Evolutionary conservation across 2,113 vertebrate genomes (phyloP).

Genomic region (Spizaetus ornatus): DNA sequence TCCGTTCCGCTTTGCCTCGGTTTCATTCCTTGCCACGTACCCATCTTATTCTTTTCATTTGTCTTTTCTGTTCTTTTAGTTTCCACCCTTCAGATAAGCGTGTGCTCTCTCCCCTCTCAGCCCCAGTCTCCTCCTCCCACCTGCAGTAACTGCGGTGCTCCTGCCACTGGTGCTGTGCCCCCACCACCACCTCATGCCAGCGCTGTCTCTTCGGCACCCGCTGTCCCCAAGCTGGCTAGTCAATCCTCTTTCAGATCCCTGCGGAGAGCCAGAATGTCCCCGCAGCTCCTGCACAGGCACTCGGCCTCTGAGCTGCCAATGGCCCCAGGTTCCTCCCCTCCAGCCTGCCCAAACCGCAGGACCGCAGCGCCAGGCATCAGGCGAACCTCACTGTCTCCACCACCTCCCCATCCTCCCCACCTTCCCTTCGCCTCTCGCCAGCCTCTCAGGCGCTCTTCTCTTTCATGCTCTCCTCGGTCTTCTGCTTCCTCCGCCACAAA

Average conservation of each 20-base stretch:
- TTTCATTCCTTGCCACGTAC: slow-evolving; percentile 13
- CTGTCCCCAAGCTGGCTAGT: not conserved
- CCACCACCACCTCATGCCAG: slow-evolving; percentile 71
- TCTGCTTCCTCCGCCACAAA: slow-evolving; percentile 68
- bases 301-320: slow-evolving; percentile 80
- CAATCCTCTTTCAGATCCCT: not conserved
- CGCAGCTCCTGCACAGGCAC: slow-evolving; percentile 73
- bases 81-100: slow-evolving; percentile 76
- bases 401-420: slow-evolving; percentile 75
- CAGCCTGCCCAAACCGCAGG: slow-evolving; percentile 73
- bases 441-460: slow-evolving; percentile 66
- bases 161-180: slow-evolving; percentile 71
- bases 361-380: slow-evolving; percentile 72
- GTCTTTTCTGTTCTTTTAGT: slow-evolving; percentile 67
- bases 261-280: slow-evolving; percentile 16
- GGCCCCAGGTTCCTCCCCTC: slow-evolving; percentile 77
- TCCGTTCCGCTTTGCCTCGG: not conserved
- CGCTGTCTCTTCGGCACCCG: slow-evolving; percentile 68
- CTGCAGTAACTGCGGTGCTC: slow-evolving; percentile 72
- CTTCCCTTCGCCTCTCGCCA: slow-evolving; percentile 39
- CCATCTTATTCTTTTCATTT: slow-evolving; percentile 42
- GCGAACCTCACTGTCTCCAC: slow-evolving; percentile 79
- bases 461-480: slow-evolving; percentile 72
- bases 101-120: slow-evolving; percentile 76
- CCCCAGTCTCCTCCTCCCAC: slow-evolving; percentile 76